Evolutionary conservation across 1,140 invertebrate genomes (phyloP), one percentile per base, ranked within the genome.

Genomic region (Calliphora vicina): DNA sequence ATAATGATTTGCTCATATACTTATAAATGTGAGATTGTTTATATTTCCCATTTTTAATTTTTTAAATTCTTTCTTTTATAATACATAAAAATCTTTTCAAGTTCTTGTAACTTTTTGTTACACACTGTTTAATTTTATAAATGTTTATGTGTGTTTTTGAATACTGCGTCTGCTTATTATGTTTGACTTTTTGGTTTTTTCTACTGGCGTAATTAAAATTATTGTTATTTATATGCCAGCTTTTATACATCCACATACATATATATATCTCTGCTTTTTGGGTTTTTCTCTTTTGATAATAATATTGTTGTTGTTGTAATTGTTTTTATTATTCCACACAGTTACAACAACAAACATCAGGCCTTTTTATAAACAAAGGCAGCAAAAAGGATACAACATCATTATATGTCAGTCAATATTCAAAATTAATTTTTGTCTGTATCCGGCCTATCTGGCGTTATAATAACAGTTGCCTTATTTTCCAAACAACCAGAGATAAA

Each of bases 391-490:
- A 3, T 67, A 23, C 61, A 67, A 67, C 61, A 67, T 67, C 61
- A 67, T 67, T 67, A 20, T 67, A 50, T 50, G 45, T n/a, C 17
- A 76, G 27, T 76, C 35, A 78, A 78, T 78, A 78, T 35, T 35
- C 74, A 43, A 78, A 43, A 43, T 78, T 76, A 76, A 78, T 78
- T 78, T 78, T 20, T 78, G 35, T 78, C 74, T 43, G 74, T 78
- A 42, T 23, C 13, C 42, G 9, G n/a, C 74, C 74, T 15, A 45
- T 17, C 17, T 42, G 13, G 73, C 4, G 61, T 23, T 23, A 23
- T 35, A 35, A 35, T 35, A 35, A 35, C 29, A 35, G 29, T 35
- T 35, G 29, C 29, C 29, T 35, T 67, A 23, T 67, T 1, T 23
- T 23, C 2, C 5, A 67, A 23, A 35, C 23, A 25, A 29, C 4